Percentiles rank a stretch among this genome's conserved stretches.
Conservation (phyloP, 2,888 invertebrate genomes). For the Amiota minor region DNA sequence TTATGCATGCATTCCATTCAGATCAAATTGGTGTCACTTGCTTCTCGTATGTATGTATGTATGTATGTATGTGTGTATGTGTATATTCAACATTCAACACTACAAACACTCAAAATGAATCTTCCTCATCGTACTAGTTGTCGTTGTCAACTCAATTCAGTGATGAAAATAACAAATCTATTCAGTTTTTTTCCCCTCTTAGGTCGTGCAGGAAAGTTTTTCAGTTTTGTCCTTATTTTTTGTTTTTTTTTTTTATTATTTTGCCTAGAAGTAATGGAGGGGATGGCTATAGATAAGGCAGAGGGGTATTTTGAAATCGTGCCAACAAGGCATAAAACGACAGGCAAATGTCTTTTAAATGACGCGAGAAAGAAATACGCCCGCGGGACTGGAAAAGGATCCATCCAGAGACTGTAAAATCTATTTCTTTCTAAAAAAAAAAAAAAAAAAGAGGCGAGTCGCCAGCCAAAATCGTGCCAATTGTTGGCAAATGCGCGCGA, state of each 20-base stretch:
- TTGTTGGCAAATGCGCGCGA: constrained; percentile 7
- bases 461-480: constrained; percentile 43
- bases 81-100: too few species aligned
- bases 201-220: constrained; percentile 12
- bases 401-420: constrained; percentile 60
- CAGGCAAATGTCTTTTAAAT: constrained; percentile 71
- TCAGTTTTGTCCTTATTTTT: too few species aligned
- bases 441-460: constrained; percentile 55
- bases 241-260: neutral
- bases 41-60: too few species aligned
- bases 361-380: constrained; percentile 67
- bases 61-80: too few species aligned
- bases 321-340: constrained; percentile 69
- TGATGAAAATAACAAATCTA: too few species aligned
- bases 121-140: too few species aligned
- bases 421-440: constrained; percentile 57
- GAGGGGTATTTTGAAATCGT: constrained; percentile 49
- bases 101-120: too few species aligned
- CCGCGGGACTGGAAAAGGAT: constrained; percentile 53
- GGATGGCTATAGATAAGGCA: neutral
- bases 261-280: neutral
- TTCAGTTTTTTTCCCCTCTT: too few species aligned
- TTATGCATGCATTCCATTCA: too few species aligned
- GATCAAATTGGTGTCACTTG: too few species aligned
- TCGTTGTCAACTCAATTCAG: too few species aligned